Percentiles rank a stretch among this genome's conserved stretches.
Conservation (phyloP, 2,888 invertebrate genomes). For the Smittia aterrima region DNA sequence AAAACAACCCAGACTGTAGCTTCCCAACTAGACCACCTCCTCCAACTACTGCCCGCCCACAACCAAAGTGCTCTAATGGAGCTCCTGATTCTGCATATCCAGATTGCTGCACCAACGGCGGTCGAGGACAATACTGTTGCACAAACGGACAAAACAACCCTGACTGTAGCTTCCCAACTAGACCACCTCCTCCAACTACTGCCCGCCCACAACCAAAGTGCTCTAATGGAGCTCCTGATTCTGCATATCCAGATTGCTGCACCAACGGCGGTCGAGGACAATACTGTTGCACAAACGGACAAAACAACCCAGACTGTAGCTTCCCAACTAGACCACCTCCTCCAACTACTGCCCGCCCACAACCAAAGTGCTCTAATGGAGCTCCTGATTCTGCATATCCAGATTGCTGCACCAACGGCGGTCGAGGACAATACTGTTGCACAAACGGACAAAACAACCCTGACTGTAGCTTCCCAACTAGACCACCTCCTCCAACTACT, state of each 20-base stretch:
- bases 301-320: slow-evolving; percentile 1
- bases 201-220: neutral
- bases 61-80: neutral
- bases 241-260: neutral
- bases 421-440: slow-evolving; percentile 16
- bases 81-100: neutral
- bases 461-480: neutral
- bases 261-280: neutral
- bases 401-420: slow-evolving; percentile 9
- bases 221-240: neutral
- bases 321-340: neutral
- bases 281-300: slow-evolving; percentile 23
- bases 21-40: neutral
- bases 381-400: neutral
- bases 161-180: neutral
- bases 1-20: no score
- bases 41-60: no score
- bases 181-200: slow-evolving; percentile 1
- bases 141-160: neutral
- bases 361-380: neutral
- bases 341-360: neutral
- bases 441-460: neutral
- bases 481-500: no score
- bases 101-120: slow-evolving; percentile 14
- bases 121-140: neutral